phyloP scores from a whole-genome alignment of 2,888 invertebrate genomes.

The Kuschelorhynchus macadamiae region DNA sequence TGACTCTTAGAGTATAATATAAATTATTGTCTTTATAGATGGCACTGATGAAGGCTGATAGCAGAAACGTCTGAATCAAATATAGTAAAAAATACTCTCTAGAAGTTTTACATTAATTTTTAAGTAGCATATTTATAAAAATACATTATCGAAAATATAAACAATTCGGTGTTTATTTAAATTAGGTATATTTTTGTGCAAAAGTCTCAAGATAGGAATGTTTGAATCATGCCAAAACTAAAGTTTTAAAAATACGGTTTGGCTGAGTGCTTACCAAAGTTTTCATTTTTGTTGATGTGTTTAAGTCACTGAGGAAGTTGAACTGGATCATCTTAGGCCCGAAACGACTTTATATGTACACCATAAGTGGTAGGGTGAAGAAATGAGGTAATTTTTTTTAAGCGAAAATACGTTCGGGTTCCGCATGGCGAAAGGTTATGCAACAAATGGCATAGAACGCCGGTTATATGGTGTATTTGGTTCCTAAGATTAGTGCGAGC shows the following conservation, averaged over 20 bases:
- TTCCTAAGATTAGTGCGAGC: no score
- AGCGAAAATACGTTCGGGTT: constrained; percentile 18
- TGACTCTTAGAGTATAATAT: no score
- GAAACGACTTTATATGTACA: constrained; percentile 49
- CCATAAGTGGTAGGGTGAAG: constrained; percentile 55
- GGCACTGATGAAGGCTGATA: no score
- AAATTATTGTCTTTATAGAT: no score
- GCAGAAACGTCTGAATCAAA: no score
- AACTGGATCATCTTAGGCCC: constrained; percentile 35
- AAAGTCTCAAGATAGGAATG: no score
- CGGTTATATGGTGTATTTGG: constrained; percentile 16
- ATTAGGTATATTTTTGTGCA: no score
- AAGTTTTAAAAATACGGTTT: not conserved
- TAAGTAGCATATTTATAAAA: no score
- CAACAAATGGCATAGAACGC: constrained; percentile 13
- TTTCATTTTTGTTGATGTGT: constrained; percentile 28
- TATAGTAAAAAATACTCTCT: no score
- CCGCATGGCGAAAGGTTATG: constrained; percentile 25
- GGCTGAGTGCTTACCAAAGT: constrained; percentile 25
- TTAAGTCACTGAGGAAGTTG: constrained; percentile 11
- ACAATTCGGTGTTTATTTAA: no score
- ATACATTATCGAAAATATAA: no score
- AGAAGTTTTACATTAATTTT: no score
- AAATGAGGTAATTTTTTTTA: constrained; percentile 24
- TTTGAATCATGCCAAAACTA: not conserved